Evolutionary conservation across 2,113 vertebrate species (phyloP).

Genomic region (Herpetotheres cachinnans): DNA sequence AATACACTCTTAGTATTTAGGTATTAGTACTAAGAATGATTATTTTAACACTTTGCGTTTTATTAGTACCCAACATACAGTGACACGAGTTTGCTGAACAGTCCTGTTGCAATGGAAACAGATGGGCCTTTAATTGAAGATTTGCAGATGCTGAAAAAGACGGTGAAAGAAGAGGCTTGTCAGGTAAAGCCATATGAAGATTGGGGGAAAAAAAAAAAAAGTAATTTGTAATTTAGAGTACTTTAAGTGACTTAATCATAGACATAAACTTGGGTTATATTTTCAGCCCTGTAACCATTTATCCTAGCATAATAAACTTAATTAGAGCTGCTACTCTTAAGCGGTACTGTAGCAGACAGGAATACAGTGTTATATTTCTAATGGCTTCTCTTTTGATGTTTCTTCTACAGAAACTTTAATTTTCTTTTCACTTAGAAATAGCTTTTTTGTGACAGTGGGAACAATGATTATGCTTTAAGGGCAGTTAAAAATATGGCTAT

Average conservation of each 20-base stretch:
- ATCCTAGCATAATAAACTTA: neutral
- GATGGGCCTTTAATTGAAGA: slow-evolving; percentile 91
- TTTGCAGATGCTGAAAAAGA: slow-evolving; percentile 86
- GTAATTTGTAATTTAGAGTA: too few relatives aligned
- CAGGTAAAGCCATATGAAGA: slow-evolving; percentile 79
- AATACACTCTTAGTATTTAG: neutral
- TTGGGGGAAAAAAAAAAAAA: too few relatives aligned
- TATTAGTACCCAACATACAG: slow-evolving; percentile 83
- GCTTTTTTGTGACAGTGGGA: neutral
- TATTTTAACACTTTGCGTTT: slow-evolving; percentile 73
- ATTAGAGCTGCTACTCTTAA: neutral
- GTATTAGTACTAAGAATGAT: slow-evolving; percentile 11
- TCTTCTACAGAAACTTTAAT: neutral
- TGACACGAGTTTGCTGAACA: slow-evolving; percentile 78
- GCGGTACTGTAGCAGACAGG: neutral
- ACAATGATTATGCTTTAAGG: neutral
- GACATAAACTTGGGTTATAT: neutral
- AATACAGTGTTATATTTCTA: neutral
- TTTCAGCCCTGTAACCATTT: neutral
- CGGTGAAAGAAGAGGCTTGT: slow-evolving; percentile 85
- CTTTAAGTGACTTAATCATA: neutral
- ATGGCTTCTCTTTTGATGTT: neutral
- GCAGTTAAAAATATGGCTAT: neutral
- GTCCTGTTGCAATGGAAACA: slow-evolving; percentile 92
- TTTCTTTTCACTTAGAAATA: neutral